Percentiles rank a stretch among this genome's conserved stretches.
These are phyloP conservation scores for Tetropium fuscum DNA, from an alignment of 2,888 invertebrate species.

Conservation along the genomic window DNA sequence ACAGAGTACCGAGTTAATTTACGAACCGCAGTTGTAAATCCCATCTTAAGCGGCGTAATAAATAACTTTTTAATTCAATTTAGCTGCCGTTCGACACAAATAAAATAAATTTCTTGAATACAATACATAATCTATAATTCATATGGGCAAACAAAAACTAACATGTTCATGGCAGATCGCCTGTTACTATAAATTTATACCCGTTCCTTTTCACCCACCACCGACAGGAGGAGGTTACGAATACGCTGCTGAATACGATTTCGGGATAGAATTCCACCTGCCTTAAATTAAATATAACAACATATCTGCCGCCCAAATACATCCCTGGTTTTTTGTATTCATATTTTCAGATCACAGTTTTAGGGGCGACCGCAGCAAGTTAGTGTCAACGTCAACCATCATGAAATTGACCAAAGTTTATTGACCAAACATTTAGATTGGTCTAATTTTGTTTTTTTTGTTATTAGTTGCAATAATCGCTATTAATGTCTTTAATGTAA, in stretches of 20 bases:
- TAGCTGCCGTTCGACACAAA: constrained; percentile 57
- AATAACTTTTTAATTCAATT: constrained; percentile 58
- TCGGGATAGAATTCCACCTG: constrained; percentile 37
- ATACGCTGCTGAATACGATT: constrained; percentile 32
- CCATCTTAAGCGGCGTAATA: constrained; percentile 53
- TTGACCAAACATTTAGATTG: no score
- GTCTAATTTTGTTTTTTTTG: no score
- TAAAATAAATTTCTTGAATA: constrained; percentile 61
- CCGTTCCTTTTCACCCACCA: constrained; percentile 48
- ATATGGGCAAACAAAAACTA: constrained; percentile 55
- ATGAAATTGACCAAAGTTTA: no score
- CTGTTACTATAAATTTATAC: constrained; percentile 56
- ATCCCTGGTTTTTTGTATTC: constrained; percentile 43
- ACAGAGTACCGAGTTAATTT: constrained; percentile 37
- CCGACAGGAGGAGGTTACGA: constrained; percentile 41
- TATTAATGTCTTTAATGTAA: no score
- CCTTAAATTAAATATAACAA: constrained; percentile 54
- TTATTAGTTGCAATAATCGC: no score
- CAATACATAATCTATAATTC: constrained; percentile 65
- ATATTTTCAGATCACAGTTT: constrained; percentile 24
- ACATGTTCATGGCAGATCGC: constrained; percentile 38
- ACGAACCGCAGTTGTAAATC: constrained; percentile 45
- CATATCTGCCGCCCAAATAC: constrained; percentile 62
- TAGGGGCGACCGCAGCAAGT: no score
- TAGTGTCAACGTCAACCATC: no score